Percentiles rank a stretch among this genome's conserved stretches.
Evolutionary conservation across 2,888 invertebrate genomes (phyloP).

Genomic region (Zygogramma bicolorata): DNA sequence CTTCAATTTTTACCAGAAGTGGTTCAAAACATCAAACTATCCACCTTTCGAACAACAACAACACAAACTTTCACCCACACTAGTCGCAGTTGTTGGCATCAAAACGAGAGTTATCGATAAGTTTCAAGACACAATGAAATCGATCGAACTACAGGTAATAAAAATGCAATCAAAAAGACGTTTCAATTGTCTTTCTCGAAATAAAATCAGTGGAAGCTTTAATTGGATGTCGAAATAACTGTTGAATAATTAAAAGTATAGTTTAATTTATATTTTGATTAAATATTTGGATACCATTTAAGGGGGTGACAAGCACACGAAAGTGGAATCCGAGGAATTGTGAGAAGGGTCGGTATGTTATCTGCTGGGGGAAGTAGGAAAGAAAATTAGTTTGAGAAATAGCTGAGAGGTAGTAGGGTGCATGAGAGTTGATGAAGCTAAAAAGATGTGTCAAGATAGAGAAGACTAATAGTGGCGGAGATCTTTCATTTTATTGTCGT

Average conservation of each 20-base stretch:
- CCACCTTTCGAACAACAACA: neutral
- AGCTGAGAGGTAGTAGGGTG: slow-evolving; percentile 50
- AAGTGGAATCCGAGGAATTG: slow-evolving; percentile 42
- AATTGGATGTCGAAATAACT: slow-evolving; percentile 30
- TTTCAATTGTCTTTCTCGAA: slow-evolving; percentile 24
- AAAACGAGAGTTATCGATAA: neutral
- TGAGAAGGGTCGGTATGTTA: slow-evolving; percentile 40
- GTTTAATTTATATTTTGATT: slow-evolving; percentile 44
- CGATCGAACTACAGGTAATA: neutral
- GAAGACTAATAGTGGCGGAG: slow-evolving; percentile 52
- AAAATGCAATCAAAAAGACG: slow-evolving; percentile 16
- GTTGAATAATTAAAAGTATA: slow-evolving; percentile 40
- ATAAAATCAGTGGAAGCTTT: slow-evolving; percentile 25
- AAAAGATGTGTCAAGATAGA: slow-evolving; percentile 53
- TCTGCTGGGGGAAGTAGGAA: slow-evolving; percentile 41
- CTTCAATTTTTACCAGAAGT: neutral
- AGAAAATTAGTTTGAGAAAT: slow-evolving; percentile 53
- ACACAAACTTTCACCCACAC: neutral
- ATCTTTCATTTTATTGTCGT: slow-evolving; percentile 50
- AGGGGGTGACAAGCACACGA: slow-evolving; percentile 40
- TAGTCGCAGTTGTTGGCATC: neutral
- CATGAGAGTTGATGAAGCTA: slow-evolving; percentile 51
- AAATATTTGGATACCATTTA: slow-evolving; percentile 41
- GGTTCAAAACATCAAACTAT: neutral
- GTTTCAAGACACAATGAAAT: neutral